A percentile compares a stretch with the other conserved stretches of the same genome.
phyloP scores from a whole-genome alignment of 2,888 invertebrate species.

The Mesopsocus fuscifrons region DNA sequence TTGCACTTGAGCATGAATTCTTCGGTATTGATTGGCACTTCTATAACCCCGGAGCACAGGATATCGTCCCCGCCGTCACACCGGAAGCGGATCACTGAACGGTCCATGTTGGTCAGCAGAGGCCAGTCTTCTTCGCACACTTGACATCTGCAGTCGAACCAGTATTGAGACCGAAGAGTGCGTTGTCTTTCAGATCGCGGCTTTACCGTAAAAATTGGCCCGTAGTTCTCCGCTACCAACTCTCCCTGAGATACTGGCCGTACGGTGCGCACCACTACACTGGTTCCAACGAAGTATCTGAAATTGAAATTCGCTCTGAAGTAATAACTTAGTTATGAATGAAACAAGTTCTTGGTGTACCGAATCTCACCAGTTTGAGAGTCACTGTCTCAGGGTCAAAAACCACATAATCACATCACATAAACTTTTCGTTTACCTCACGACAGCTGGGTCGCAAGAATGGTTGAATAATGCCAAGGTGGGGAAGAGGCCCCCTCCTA shows the following conservation, averaged over 20 bases:
- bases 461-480: conserved; percentile 67
- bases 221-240: conserved; percentile 62
- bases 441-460: conserved; percentile 59
- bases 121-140: conserved; percentile 65
- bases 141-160: conserved; percentile 55
- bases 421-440: conserved; percentile 37
- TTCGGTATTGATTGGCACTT: conserved; percentile 39
- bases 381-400: too few relatives aligned
- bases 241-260: conserved; percentile 45
- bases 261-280: conserved; percentile 46
- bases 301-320: conserved; percentile 16
- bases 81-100: conserved; percentile 42
- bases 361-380: too few relatives aligned
- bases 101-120: conserved; percentile 39
- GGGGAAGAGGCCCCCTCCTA: conserved; percentile 55
- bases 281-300: conserved; percentile 55
- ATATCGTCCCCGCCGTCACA: conserved; percentile 18
- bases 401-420: background rate
- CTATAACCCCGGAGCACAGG: conserved; percentile 42
- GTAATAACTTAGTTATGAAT: background rate
- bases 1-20: conserved; percentile 51
- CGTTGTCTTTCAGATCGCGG: conserved; percentile 37
- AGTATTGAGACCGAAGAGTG: conserved; percentile 47
- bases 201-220: conserved; percentile 49
- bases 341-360: too few relatives aligned